Evolutionary conservation across 2,888 invertebrate genomes (phyloP).

Genomic region (Tanypteryx hageni): DNA sequence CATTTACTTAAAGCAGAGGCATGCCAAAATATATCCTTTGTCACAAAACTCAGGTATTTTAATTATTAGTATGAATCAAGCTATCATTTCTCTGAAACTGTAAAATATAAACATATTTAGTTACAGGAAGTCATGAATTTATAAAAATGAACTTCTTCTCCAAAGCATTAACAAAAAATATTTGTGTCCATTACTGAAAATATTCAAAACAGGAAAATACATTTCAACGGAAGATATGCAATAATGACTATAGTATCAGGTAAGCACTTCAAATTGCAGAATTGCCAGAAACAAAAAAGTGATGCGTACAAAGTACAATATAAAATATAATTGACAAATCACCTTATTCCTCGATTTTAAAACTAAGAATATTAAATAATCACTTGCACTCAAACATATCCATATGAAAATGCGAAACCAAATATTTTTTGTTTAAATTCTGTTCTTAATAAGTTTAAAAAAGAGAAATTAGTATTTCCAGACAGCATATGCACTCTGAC

Average conservation of each 20-base stretch:
- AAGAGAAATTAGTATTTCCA: not conserved
- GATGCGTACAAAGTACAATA: not conserved
- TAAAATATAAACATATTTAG: too few species aligned
- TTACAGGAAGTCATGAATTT: too few species aligned
- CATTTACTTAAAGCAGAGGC: conserved; percentile 29
- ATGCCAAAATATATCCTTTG: conserved; percentile 2
- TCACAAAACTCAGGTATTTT: not conserved
- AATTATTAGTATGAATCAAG: not conserved
- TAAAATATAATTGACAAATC: not conserved
- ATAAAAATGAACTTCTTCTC: too few species aligned
- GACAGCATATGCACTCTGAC: not conserved
- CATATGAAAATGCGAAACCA: too few species aligned
- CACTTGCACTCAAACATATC: not conserved
- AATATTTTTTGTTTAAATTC: not conserved
- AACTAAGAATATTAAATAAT: not conserved
- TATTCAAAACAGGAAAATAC: not conserved
- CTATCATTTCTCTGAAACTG: too few species aligned
- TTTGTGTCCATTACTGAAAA: not conserved
- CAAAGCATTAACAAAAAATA: not conserved
- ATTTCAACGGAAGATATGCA: not conserved
- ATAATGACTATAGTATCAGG: not conserved
- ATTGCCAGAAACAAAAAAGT: not conserved
- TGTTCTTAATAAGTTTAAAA: not conserved
- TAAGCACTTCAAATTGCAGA: not conserved
- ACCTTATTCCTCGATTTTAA: not conserved